Conservation (phyloP, 2,113 vertebrate species). For the Petroica traversi region DNA sequence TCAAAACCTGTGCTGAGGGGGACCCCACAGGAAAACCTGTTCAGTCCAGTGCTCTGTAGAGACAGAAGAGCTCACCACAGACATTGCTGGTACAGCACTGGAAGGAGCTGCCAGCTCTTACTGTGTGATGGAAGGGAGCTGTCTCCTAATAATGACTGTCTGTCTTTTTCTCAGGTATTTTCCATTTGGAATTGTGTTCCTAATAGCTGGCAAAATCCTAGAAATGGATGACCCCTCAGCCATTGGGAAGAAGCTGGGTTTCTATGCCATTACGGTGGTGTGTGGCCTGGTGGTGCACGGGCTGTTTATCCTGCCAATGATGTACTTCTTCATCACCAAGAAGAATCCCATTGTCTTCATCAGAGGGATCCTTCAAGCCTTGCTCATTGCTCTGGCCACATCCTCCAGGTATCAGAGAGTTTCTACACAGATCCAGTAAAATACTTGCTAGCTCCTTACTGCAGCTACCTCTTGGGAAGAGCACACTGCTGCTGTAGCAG, state of each 20-base stretch:
- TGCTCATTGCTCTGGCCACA: constrained; percentile 95
- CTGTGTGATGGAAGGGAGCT: neutral
- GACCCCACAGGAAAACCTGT: neutral
- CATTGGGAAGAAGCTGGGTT: constrained; percentile 94
- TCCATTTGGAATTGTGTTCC: constrained; percentile 95
- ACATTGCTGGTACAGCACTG: neutral
- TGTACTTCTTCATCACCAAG: constrained; percentile 96
- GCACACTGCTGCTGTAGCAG: neutral
- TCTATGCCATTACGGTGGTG: constrained; percentile 93
- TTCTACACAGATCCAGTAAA: neutral
- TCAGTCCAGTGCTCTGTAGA: neutral
- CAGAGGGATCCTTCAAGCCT: constrained; percentile 93
- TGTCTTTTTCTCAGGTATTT: constrained; percentile 84
- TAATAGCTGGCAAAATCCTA: constrained; percentile 97
- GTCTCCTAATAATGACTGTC: neutral
- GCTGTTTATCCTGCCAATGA: constrained; percentile 91
- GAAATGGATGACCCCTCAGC: constrained; percentile 96
- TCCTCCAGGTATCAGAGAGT: constrained; percentile 87
- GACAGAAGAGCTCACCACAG: neutral
- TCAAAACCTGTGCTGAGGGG: neutral
- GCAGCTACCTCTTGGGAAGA: neutral
- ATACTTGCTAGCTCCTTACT: neutral
- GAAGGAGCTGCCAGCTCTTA: neutral
- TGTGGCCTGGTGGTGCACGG: constrained; percentile 92
- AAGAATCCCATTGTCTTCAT: constrained; percentile 98